Percentiles rank a stretch among this genome's conserved stretches.
phyloP scores from a whole-genome alignment of 2,888 invertebrate species.

The Tetranychus piercei region DNA sequence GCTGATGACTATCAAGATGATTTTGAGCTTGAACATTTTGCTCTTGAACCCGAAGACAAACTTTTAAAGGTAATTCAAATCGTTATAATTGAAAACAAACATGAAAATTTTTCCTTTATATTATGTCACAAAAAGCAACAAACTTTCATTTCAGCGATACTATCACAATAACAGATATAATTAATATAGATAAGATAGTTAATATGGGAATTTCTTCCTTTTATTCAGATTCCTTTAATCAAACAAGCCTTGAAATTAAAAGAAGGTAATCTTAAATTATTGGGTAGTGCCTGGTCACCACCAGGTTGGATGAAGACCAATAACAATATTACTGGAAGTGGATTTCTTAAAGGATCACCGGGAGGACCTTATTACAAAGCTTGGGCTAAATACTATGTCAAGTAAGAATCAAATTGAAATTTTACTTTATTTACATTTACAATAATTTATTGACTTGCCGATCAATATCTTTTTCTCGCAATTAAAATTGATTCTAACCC shows the following conservation, averaged over 20 bases:
- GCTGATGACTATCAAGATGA: conserved; percentile 46
- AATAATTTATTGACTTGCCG: background rate
- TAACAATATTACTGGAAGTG: conserved; percentile 36
- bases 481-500: background rate
- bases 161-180: no score
- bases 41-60: conserved; percentile 17
- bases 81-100: background rate
- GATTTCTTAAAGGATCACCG: conserved; percentile 32
- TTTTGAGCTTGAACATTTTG: conserved; percentile 18
- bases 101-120: background rate
- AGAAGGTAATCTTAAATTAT: conserved; percentile 32
- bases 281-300: conserved; percentile 40
- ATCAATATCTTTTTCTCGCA: background rate
- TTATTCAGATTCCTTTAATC: conserved; percentile 33
- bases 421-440: no score
- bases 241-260: conserved; percentile 28
- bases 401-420: conserved; percentile 33
- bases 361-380: conserved; percentile 46
- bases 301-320: conserved; percentile 42
- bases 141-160: background rate
- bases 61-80: conserved; percentile 14
- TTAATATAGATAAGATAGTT: background rate
- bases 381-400: conserved; percentile 62
- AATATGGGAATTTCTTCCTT: conserved; percentile 24
- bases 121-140: no score